Base-by-base conservation (phyloP, 2,888 invertebrate species). In the Allophyes oxyacanthae region DNA sequence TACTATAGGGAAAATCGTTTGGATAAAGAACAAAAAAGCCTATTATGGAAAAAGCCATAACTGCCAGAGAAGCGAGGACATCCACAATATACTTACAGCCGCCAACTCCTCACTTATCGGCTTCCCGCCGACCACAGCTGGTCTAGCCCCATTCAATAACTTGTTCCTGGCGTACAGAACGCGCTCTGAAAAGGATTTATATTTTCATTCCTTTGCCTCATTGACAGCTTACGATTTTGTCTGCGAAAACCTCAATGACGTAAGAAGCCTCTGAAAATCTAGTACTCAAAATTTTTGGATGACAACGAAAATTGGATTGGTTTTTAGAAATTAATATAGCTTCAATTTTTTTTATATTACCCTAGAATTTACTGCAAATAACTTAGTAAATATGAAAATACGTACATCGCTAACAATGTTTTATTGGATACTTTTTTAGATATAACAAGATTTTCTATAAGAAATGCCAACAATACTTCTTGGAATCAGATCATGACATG, bases 81-180 rank as follows among this genome's bases (percentile, higher is more conserved):
- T 58, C 34, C 13, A 51, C 46, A 62, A 52, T 55, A 53, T 55
- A 88, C 94, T 95, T 86, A 96, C 97, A 82, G 94, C 92, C 43
- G 96, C 96, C 63, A 95, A 85, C 59, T 95, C 95, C 52, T 95
- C 95, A 20, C 95, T 95, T 54, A 97, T 96, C 10, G 96, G 95
- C 40, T 86, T 93, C 2, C 96, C 97, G 37, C 95, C 95, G 46
- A 91, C 92, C 25, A 95, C 95, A 6, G 96, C 94, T 11, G 95
- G 92, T 69, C 91, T 94, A 0, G 88, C 78, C 0, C 94, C 92
- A 11, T 84, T 87, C 63, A 94, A 82, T 51, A 94, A 83, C 75
- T 95, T 94, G 75, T 91, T 95, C 48, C 96, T 88, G 15, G 96
- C 95, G 73, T 96, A 96, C 53, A 96, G 86, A 25, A 96, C 95